Conservation (phyloP, 2,797 vertebrate genomes). For the Serranus cabrilla region DNA sequence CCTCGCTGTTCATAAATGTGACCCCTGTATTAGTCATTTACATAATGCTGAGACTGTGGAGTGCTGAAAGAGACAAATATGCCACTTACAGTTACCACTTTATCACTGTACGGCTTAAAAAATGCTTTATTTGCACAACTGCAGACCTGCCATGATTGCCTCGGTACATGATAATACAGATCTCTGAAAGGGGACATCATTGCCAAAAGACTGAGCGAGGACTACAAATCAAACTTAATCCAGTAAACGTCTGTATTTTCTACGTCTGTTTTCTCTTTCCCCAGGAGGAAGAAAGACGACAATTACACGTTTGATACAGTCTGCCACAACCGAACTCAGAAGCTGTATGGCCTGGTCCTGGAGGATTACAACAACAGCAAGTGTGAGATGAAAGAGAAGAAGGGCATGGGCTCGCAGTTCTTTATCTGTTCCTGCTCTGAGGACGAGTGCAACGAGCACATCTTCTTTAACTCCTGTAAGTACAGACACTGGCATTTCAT, state of each 20-base stretch:
- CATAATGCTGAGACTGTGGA: conserved; percentile 53
- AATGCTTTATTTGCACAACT: conserved; percentile 38
- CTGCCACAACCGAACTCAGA: conserved; percentile 89
- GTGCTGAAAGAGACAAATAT: conserved; percentile 49
- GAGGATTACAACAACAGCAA: conserved; percentile 85
- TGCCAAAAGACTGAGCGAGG: conserved; percentile 8
- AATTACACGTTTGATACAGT: conserved; percentile 91
- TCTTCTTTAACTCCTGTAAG: conserved; percentile 89
- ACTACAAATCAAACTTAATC: conserved; percentile 16
- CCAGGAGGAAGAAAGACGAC: conserved; percentile 90
- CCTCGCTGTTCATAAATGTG: conserved; percentile 38
- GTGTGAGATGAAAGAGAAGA: conserved; percentile 92
- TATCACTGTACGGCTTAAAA: conserved; percentile 33
- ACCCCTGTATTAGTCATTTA: conserved; percentile 54
- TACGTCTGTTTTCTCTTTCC: conserved; percentile 12
- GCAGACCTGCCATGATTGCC: conserved; percentile 7
- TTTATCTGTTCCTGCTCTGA: conserved; percentile 93
- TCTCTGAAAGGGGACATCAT: conserved; percentile 2
- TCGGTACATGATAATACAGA: conserved; percentile 20
- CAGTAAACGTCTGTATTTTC: conserved; percentile 20
- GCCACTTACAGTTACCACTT: conserved; percentile 35
- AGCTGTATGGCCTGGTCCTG: conserved; percentile 85
- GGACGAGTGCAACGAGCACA: conserved; percentile 89
- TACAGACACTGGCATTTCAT: conserved; percentile 3
- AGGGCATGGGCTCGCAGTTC: conserved; percentile 85